phyloP scores from a whole-genome alignment of 92 coral and sea anemone species.

The Galaxea fascicularis region DNA sequence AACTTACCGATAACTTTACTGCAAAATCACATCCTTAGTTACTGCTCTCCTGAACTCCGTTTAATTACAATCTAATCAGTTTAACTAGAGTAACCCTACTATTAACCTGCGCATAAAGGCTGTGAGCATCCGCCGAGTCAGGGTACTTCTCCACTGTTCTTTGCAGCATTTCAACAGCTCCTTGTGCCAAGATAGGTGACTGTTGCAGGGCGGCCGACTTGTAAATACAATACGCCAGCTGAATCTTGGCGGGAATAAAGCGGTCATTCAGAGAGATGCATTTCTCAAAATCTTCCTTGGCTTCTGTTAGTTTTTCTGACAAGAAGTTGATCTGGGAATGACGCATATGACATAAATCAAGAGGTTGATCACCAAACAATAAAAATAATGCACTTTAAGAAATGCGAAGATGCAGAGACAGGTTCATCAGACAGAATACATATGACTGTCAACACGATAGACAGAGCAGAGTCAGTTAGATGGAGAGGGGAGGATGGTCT shows the following conservation, averaged over 20 bases:
- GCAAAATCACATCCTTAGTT: no score
- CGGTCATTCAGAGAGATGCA: constrained; percentile 81
- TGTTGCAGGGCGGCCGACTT: constrained; percentile 91
- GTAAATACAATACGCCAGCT: constrained; percentile 94
- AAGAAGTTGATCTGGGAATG: constrained; percentile 82
- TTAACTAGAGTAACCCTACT: background rate
- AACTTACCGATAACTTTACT: no score
- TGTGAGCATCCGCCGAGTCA: constrained; percentile 85
- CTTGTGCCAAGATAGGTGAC: constrained; percentile 82
- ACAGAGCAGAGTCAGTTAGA: no score
- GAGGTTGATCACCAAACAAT: no score
- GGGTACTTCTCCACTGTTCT: constrained; percentile 79
- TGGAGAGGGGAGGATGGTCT: no score
- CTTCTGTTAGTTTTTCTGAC: constrained; percentile 88
- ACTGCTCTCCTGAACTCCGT: no score
- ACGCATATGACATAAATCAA: no score
- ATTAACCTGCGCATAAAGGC: constrained; percentile 96
- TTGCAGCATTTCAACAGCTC: constrained; percentile 90
- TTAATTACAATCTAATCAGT: no score
- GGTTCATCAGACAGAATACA: no score
- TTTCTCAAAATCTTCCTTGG: constrained; percentile 91
- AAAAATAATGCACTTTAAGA: no score
- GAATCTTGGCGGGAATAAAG: constrained; percentile 93
- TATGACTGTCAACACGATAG: no score
- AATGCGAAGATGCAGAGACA: no score